phyloP scores from a whole-genome alignment of 1,140 invertebrate species.

The Heliconius himera region DNA sequence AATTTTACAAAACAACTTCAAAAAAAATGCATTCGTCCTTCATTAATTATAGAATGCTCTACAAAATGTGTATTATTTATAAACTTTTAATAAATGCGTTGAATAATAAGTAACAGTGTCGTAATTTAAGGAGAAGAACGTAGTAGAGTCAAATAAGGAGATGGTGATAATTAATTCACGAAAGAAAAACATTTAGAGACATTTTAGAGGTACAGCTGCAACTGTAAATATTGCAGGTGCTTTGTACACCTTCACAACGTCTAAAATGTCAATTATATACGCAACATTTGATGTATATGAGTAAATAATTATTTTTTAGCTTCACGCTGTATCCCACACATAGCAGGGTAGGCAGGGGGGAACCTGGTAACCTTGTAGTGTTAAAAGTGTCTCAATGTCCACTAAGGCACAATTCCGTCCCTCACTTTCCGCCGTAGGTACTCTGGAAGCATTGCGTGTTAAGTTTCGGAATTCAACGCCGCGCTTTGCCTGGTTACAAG shows the following conservation, averaged over 20 bases:
- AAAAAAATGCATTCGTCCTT: not conserved
- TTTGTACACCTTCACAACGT: not conserved
- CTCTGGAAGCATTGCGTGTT: too few species aligned
- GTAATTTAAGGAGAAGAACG: not conserved
- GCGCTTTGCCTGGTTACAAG: too few species aligned
- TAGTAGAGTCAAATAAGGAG: slow-evolving; percentile 22
- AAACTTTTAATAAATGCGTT: not conserved
- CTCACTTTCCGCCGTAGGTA: too few species aligned
- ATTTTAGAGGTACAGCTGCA: slow-evolving; percentile 10
- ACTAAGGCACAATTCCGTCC: too few species aligned
- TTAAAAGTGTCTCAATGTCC: too few species aligned
- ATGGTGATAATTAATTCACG: slow-evolving; percentile 20
- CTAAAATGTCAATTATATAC: slow-evolving; percentile 19
- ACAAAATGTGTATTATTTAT: not conserved
- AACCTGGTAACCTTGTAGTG: too few species aligned
- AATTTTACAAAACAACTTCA: not conserved
- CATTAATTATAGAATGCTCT: not conserved
- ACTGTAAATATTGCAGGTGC: slow-evolving; percentile 28
- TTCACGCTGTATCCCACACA: too few species aligned
- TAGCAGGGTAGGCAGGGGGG: too few species aligned
- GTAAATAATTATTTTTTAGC: not conserved
- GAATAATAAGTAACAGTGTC: not conserved
- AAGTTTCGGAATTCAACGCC: too few species aligned
- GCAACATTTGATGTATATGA: not conserved
- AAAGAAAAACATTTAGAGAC: slow-evolving; percentile 1